phyloP scores from a whole-genome alignment of 2,113 vertebrate species.

The Coptodon bakossiorum region DNA sequence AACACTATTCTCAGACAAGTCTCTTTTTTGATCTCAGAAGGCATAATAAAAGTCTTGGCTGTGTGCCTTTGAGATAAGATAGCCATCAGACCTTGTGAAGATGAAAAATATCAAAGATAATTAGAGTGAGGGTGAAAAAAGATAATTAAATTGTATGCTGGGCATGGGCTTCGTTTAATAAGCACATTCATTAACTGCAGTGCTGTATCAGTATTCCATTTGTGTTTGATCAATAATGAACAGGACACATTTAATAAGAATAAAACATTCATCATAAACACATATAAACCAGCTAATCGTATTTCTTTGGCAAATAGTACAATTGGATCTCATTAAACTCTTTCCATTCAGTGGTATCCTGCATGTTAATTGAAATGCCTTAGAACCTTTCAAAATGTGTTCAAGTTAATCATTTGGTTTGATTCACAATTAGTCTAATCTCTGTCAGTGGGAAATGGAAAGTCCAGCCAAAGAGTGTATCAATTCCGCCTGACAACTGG shows the following conservation, averaged over 20 bases:
- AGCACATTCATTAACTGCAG: conserved; percentile 58
- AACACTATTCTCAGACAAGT: conserved; percentile 31
- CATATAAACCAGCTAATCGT: conserved; percentile 53
- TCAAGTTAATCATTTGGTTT: conserved; percentile 66
- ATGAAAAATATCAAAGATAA: conserved; percentile 64
- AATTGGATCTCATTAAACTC: conserved; percentile 60
- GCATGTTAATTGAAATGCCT: conserved; percentile 67
- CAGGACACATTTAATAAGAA: conserved; percentile 51
- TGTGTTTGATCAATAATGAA: conserved; percentile 61
- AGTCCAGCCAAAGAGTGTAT: conserved; percentile 52
- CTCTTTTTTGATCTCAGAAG: conserved; percentile 46
- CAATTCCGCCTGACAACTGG: conserved; percentile 41
- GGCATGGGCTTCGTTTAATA: conserved; percentile 49
- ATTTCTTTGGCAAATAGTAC: conserved; percentile 60
- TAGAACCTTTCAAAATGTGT: conserved; percentile 55
- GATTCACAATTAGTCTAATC: conserved; percentile 67
- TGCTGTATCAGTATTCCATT: conserved; percentile 53
- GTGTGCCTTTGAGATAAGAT: conserved; percentile 54
- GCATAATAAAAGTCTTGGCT: conserved; percentile 45
- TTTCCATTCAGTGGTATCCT: conserved; percentile 42
- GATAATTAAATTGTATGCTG: conserved; percentile 60
- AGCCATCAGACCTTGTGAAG: conserved; percentile 51
- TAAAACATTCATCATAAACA: conserved; percentile 67
- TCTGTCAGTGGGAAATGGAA: conserved; percentile 58
- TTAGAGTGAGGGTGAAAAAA: conserved; percentile 49